A percentile compares a stretch with the other conserved stretches of the same genome.
These are phyloP conservation scores for Mus caroli DNA, from an alignment of 2,797 vertebrate species.

Conservation along the genomic window DNA sequence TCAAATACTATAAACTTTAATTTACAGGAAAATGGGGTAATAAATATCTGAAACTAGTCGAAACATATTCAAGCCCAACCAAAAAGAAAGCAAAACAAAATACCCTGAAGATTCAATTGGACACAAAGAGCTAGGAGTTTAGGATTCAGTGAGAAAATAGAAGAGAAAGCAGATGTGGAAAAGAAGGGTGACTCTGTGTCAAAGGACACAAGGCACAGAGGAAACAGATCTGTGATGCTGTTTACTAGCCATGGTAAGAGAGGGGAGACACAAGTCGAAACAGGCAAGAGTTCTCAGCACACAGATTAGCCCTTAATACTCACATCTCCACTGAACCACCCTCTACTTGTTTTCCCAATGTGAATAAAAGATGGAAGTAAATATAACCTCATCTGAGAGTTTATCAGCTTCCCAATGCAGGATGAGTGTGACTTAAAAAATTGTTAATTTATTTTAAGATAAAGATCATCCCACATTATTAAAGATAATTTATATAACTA, in stretches of 20 bases:
- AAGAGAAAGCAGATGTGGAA: background rate
- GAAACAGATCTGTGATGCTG: background rate
- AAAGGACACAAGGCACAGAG: background rate
- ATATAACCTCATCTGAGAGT: conserved; percentile 7
- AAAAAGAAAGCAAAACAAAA: background rate
- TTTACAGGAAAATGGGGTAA: conserved; percentile 58
- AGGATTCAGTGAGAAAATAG: background rate
- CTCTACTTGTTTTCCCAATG: background rate
- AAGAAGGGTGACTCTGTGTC: background rate
- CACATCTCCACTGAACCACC: background rate
- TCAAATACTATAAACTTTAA: conserved; percentile 25
- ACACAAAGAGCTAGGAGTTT: background rate
- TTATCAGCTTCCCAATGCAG: background rate
- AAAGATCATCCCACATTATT: background rate
- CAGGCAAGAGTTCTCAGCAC: background rate
- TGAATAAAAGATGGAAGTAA: background rate
- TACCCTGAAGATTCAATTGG: background rate
- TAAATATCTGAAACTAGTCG: conserved; percentile 32
- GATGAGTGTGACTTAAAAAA: background rate
- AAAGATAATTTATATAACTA: background rate
- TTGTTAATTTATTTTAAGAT: background rate
- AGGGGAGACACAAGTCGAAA: background rate
- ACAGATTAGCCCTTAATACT: background rate
- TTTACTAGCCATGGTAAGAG: background rate
- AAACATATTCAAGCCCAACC: background rate